These are phyloP conservation scores for Numenius arquata DNA, from an alignment of 2,113 vertebrate genomes.

Conservation along the genomic window DNA sequence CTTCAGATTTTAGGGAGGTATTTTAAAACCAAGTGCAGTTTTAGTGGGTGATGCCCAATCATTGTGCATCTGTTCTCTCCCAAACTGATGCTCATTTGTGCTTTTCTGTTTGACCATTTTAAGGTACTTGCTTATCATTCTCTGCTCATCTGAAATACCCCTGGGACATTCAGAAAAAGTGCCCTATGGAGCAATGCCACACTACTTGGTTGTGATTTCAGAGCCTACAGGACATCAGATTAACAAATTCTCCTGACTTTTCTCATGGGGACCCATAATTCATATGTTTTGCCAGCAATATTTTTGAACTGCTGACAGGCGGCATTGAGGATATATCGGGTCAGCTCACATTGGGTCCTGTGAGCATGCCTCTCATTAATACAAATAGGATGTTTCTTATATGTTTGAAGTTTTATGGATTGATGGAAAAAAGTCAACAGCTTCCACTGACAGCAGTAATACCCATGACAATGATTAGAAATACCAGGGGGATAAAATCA, in stretches of 20 bases:
- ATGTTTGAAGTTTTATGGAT: neutral
- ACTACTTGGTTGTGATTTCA: neutral
- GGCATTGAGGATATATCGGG: neutral
- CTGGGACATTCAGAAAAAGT: neutral
- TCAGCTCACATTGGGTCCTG: neutral
- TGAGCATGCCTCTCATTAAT: neutral
- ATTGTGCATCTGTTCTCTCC: neutral
- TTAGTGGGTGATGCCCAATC: neutral
- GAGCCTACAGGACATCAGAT: neutral
- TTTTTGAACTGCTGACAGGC: neutral
- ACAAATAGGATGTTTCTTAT: neutral
- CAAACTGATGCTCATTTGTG: neutral
- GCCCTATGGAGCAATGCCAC: neutral
- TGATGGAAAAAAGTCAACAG: neutral
- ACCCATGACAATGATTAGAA: neutral
- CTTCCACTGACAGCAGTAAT: neutral
- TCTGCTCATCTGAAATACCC: neutral
- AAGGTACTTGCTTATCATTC: neutral
- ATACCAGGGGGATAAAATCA: neutral
- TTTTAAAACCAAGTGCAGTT: neutral
- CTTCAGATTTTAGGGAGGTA: neutral
- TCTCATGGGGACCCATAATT: neutral
- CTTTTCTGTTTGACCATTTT: neutral
- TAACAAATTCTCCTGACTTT: neutral
- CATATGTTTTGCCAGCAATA: neutral